Evolutionary conservation across 64 coral and sea anemone genomes (phyloP), one percentile per base, ranked within the genome.

Genomic region (Stichodactyla mertensii): DNA sequence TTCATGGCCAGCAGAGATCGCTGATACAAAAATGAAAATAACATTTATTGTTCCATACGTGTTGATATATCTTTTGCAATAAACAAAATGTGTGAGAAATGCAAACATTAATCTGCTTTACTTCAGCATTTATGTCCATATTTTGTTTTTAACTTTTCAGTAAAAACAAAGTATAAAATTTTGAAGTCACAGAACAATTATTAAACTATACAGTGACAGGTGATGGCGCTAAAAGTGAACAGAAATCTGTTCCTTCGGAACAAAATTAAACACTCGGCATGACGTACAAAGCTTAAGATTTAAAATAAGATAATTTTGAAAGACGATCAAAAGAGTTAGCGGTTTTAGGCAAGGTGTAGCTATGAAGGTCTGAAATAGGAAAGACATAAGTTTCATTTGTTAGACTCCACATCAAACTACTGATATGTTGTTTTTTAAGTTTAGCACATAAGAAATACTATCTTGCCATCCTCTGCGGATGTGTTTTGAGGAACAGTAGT

Each of bases 1-100:
- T 85, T 93, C 91, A 56, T 93, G 52, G 4, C 20, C 18, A 14
- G 86, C 61, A 19, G 83, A 6, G 13, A 31, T 58, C 14, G 15
- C 83, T 85, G 82, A 6, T 31, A 27, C 23, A 7, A 74, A 74
- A 19, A 64, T 6, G 20, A 12, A 26, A 71, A 28, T 6, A 19
- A 24, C 4, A 70, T n/a, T 23, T 8, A 22, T 22, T 22, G 22
- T 22, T 20, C 22, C 8, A 23, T n/a, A 24, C 23, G n/a, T 2
- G 7, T 24, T 71, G 7, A 7, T 22, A 70, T 6, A 22, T 23
- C 6, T 70, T 70, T 24, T 70, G 22, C 36, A 45, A 45, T 45
- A 8, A 20, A 22, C 4, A 70, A 70, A 18, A 16, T 13, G 16
- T 18, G 60, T 18, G 13, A 15, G 4, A 16, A 16, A 62, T 14